Evolutionary conservation across 2,797 vertebrate species (phyloP).

Genomic region (Erpetoichthys calabaricus): DNA sequence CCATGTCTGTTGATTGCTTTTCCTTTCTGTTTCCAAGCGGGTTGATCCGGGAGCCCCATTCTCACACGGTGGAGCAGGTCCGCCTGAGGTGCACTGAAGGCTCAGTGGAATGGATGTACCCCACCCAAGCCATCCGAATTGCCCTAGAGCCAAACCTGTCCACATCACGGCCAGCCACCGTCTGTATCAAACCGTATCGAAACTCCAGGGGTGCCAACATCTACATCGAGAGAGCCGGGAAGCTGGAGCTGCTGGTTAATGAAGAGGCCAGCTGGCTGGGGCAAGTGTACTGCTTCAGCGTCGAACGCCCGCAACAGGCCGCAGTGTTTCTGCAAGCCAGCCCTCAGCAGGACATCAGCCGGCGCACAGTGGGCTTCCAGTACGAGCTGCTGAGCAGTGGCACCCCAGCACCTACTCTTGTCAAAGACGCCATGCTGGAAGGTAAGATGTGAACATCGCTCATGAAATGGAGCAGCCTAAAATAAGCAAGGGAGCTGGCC

Average conservation of each 20-base stretch:
- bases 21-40: slow-evolving; percentile 30
- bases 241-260: slow-evolving; percentile 42
- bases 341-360: slow-evolving; percentile 38
- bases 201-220: slow-evolving; percentile 47
- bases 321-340: slow-evolving; percentile 55
- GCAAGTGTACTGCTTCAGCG: slow-evolving; percentile 49
- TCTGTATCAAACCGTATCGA: slow-evolving; percentile 51
- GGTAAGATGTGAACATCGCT: slow-evolving; percentile 21
- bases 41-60: slow-evolving; percentile 30
- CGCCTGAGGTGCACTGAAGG: slow-evolving; percentile 55
- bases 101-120: slow-evolving; percentile 55
- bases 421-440: slow-evolving; percentile 21
- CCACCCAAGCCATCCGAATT: slow-evolving; percentile 46
- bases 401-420: slow-evolving; percentile 20
- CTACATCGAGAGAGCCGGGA: slow-evolving; percentile 40
- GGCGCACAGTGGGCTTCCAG: slow-evolving; percentile 47
- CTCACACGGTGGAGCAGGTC: slow-evolving; percentile 52
- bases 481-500: too few relatives aligned
- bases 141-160: slow-evolving; percentile 53
- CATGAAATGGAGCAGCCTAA: rapidly evolving
- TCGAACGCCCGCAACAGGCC: slow-evolving; percentile 24
- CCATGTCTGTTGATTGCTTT: too few relatives aligned
- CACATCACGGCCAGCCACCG: slow-evolving; percentile 21
- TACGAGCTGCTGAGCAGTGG: slow-evolving; percentile 52
- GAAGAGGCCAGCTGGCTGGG: slow-evolving; percentile 22